Evolutionary conservation across 2,888 invertebrate species (phyloP).

Genomic region (Acleris holmiana): DNA sequence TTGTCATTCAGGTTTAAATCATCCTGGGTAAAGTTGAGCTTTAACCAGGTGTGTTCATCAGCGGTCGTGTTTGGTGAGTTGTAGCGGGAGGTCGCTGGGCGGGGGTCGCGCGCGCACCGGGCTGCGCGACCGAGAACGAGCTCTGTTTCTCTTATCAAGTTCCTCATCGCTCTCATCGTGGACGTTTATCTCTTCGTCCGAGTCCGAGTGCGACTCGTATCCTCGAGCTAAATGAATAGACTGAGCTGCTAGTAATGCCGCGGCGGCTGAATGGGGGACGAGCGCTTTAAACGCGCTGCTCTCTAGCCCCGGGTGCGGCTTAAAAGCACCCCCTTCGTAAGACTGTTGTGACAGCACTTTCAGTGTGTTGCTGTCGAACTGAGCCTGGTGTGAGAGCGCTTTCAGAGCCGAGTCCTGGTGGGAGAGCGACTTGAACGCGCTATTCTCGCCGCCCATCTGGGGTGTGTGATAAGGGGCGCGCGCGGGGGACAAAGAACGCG

Average conservation of each 20-base stretch:
- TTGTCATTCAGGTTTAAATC: background rate
- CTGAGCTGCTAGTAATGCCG: constrained; percentile 82
- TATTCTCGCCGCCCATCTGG: constrained; percentile 95
- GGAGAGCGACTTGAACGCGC: constrained; percentile 92
- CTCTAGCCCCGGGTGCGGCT: constrained; percentile 86
- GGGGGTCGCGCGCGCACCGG: constrained; percentile 66
- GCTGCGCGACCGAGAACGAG: constrained; percentile 77
- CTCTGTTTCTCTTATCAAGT: constrained; percentile 71
- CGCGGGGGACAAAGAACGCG: constrained; percentile 86
- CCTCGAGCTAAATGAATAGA: constrained; percentile 76
- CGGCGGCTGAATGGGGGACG: constrained; percentile 86
- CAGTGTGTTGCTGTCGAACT: constrained; percentile 83
- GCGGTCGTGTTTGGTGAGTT: constrained; percentile 90
- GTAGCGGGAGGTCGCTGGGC: constrained; percentile 85
- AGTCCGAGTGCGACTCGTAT: constrained; percentile 84
- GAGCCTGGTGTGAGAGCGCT: constrained; percentile 82
- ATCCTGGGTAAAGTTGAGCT: background rate
- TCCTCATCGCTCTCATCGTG: constrained; percentile 91
- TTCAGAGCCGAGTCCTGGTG: constrained; percentile 86
- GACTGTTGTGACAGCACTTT: constrained; percentile 77
- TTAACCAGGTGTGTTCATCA: constrained; percentile 46
- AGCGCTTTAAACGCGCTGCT: constrained; percentile 94
- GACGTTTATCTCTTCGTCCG: constrained; percentile 93
- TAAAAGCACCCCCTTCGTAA: constrained; percentile 70
- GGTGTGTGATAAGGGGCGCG: constrained; percentile 85